A percentile compares a stretch with the other conserved stretches of the same genome.
phyloP scores from a whole-genome alignment of 2,888 invertebrate genomes.

The Penaeus monodon region DNA sequence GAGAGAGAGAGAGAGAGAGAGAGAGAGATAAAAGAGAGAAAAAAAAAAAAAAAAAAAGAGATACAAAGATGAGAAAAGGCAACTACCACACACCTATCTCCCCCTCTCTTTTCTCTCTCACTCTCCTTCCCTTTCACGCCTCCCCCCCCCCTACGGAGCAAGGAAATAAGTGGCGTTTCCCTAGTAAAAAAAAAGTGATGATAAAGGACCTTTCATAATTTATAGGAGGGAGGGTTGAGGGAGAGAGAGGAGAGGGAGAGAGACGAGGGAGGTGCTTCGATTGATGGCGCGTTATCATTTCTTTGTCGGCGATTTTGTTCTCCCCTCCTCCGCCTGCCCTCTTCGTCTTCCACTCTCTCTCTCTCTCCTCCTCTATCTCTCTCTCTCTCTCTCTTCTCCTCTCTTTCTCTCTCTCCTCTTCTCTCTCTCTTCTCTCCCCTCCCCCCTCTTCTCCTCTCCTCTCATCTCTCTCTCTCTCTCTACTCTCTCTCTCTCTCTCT shows the following conservation, averaged over 20 bases:
- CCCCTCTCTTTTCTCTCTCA: background rate
- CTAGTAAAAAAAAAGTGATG: slow-evolving; percentile 25
- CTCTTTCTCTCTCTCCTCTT: too few species aligned
- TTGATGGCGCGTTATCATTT: background rate
- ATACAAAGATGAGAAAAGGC: too few species aligned
- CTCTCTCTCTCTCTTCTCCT: background rate
- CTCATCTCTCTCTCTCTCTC: background rate
- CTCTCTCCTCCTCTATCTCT: too few species aligned
- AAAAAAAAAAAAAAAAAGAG: too few species aligned
- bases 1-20: too few species aligned
- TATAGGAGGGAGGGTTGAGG: too few species aligned
- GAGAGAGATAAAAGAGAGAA: too few species aligned
- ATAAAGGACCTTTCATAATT: slow-evolving; percentile 9
- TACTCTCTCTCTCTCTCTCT: slow-evolving; percentile 9
- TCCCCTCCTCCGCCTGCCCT: too few species aligned
- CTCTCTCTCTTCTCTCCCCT: too few species aligned
- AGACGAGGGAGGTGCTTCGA: background rate
- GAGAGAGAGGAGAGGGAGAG: slow-evolving; percentile 10
- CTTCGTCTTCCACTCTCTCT: background rate
- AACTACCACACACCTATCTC: background rate
- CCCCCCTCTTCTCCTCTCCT: too few species aligned
- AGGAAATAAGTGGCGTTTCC: slow-evolving; percentile 11
- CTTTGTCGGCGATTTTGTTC: background rate
- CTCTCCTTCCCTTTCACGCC: background rate
- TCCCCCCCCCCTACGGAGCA: background rate